These are phyloP conservation scores for Uria aalge DNA, from an alignment of 2,113 vertebrate genomes.

Conservation along the genomic window DNA sequence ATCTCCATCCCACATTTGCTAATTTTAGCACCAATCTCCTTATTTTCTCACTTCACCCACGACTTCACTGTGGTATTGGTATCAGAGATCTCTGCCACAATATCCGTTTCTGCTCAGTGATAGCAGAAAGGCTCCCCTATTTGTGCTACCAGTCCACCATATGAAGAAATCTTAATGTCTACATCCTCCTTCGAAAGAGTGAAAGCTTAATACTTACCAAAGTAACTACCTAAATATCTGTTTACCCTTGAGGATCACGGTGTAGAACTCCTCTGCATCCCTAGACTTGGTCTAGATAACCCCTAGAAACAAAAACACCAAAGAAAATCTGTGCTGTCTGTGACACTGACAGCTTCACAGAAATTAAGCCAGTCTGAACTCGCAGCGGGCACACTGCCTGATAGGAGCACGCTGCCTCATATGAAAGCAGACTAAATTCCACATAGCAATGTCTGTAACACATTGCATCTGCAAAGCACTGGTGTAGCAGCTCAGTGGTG, in stretches of 20 bases:
- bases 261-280: background rate
- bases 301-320: background rate
- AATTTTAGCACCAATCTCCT: background rate
- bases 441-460: background rate
- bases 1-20: background rate
- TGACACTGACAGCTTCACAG: background rate
- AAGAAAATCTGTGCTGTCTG: background rate
- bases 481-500: background rate
- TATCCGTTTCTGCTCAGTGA: background rate
- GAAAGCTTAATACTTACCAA: background rate
- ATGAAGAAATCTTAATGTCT: background rate
- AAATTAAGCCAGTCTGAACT: background rate
- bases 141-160: background rate
- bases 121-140: background rate
- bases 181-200: background rate
- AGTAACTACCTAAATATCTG: background rate
- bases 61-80: background rate
- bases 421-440: background rate
- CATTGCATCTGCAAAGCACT: background rate
- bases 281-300: background rate
- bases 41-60: conserved; percentile 36
- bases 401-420: background rate
- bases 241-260: background rate
- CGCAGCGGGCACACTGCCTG: no score
- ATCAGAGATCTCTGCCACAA: background rate